A percentile compares a stretch with the other conserved stretches of the same genome.
Conservation (phyloP, 2,797 vertebrate species). For the Eospalax fontanierii region DNA sequence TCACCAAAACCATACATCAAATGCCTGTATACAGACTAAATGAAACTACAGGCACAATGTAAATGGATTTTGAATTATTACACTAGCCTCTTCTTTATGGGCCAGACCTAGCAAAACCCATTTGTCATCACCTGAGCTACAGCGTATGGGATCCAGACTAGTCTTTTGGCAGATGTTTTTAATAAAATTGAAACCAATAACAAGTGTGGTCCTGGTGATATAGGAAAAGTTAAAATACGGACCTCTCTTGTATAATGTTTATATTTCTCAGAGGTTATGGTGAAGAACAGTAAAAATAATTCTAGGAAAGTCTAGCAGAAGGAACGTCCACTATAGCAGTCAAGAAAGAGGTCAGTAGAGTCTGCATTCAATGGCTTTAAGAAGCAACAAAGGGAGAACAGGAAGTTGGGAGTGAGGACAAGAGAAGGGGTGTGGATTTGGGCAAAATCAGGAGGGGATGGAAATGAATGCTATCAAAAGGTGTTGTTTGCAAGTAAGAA, state of each 20-base stretch:
- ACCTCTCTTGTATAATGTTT: background rate
- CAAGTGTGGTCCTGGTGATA: background rate
- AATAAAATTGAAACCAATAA: conserved; percentile 26
- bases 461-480: background rate
- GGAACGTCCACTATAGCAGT: background rate
- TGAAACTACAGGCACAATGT: conserved; percentile 63
- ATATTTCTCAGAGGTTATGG: background rate
- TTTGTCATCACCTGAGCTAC: background rate
- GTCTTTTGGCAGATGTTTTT: background rate
- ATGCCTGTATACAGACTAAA: conserved; percentile 21
- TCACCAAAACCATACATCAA: background rate
- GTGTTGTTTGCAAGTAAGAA: background rate
- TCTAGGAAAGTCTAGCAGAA: background rate
- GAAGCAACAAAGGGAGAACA: too few species aligned
- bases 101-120: background rate
- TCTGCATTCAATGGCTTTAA: too few species aligned
- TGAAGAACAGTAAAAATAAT: background rate
- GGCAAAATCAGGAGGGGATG: background rate
- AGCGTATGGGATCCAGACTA: background rate
- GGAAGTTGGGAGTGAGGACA: too few species aligned
- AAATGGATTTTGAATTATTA: conserved; percentile 78
- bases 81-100: background rate
- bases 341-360: background rate
- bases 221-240: background rate
- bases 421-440: background rate